Conservation (phyloP, 2,888 invertebrate species). For the Tetramorium bicarinatum region DNA sequence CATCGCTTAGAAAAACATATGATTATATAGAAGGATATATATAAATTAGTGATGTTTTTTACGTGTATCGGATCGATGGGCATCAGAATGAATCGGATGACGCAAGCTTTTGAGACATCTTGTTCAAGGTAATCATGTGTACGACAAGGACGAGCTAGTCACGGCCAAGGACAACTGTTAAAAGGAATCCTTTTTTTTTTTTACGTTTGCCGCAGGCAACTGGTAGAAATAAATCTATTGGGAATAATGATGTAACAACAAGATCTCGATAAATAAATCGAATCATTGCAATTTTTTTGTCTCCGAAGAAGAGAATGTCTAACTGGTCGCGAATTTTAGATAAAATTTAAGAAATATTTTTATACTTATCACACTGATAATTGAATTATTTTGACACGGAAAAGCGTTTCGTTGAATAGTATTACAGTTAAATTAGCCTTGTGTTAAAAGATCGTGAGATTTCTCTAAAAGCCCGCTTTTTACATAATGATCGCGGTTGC, state of each 20-base stretch:
- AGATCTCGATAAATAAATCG: background rate
- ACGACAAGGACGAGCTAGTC: slow-evolving; percentile 33
- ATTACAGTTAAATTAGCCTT: background rate
- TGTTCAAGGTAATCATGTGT: slow-evolving; percentile 46
- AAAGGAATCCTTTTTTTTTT: slow-evolving; percentile 18
- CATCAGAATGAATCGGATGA: slow-evolving; percentile 31
- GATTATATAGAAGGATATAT: background rate
- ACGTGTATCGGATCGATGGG: background rate
- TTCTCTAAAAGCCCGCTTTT: background rate
- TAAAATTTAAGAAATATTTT: background rate
- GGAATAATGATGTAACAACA: background rate
- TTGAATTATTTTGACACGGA: background rate
- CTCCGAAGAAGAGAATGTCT: background rate
- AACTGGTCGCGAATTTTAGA: background rate
- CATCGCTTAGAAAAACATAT: background rate
- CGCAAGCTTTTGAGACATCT: slow-evolving; percentile 34
- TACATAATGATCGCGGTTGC: background rate
- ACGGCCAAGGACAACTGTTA: slow-evolving; percentile 45
- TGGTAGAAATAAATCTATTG: slow-evolving; percentile 7
- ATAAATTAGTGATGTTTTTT: slow-evolving; percentile 14
- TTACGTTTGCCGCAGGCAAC: background rate
- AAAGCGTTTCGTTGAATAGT: background rate
- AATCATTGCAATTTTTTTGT: slow-evolving; percentile 12
- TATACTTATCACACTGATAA: background rate
- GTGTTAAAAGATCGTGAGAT: background rate